These are phyloP conservation scores for Orycteropus afer DNA, from an alignment of 2,113 vertebrate species.

Conservation along the genomic window DNA sequence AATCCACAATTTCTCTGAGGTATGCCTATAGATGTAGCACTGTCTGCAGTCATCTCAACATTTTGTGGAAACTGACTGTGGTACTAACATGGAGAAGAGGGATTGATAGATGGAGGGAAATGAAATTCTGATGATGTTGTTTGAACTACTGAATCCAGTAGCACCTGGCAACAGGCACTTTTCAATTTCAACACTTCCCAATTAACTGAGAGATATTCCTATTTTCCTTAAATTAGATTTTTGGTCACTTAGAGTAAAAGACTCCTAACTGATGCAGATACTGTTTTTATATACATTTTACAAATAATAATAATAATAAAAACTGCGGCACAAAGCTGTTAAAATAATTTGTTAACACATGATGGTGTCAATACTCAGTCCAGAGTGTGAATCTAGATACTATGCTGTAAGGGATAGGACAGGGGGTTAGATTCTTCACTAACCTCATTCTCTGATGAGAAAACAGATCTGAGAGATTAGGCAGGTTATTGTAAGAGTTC, in stretches of 20 bases:
- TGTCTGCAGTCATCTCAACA: neutral
- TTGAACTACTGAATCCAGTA: neutral
- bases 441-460: neutral
- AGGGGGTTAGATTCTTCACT: neutral
- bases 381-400: too few species aligned
- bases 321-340: neutral
- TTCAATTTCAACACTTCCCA: neutral
- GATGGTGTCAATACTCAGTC: neutral
- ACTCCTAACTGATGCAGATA: neutral
- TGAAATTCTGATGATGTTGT: neutral
- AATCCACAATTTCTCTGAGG: too few species aligned
- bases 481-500: neutral
- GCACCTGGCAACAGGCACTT: neutral
- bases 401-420: neutral
- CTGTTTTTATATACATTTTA: neutral
- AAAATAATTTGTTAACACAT: neutral
- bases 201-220: neutral
- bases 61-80: neutral
- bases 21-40: fast-evolving
- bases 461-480: neutral
- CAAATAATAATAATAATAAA: neutral
- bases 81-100: neutral
- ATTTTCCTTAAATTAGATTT: neutral
- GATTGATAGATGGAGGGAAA: neutral
- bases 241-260: neutral